These are phyloP conservation scores for Lepus timidus DNA, from an alignment of 2,113 vertebrate species.

Conservation along the genomic window DNA sequence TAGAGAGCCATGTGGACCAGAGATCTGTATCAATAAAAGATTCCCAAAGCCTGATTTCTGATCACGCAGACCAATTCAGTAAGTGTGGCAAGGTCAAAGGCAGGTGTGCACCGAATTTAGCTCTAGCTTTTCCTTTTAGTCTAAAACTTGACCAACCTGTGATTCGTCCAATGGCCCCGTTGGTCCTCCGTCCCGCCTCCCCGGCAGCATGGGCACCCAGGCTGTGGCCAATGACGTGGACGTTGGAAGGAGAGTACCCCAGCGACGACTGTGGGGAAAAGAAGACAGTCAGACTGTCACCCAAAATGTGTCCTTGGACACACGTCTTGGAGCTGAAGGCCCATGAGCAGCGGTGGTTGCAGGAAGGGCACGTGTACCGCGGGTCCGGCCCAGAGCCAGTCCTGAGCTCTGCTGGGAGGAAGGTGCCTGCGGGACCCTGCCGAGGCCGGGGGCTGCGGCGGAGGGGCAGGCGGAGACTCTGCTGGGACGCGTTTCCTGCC, in stretches of 20 bases:
- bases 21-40: background rate
- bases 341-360: background rate
- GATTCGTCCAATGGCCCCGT: constrained; percentile 86
- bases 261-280: constrained; percentile 83
- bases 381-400: too few species aligned
- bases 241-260: constrained; percentile 80
- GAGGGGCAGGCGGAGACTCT: too few species aligned
- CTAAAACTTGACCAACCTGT: constrained; percentile 88
- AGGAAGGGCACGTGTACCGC: too few species aligned
- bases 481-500: background rate
- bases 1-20: background rate
- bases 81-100: background rate
- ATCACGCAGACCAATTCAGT: background rate
- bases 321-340: background rate
- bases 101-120: background rate
- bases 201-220: constrained; percentile 91
- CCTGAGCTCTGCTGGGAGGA: background rate
- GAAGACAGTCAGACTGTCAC: background rate
- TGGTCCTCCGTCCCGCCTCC: constrained; percentile 87
- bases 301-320: background rate
- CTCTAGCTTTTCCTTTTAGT: too few species aligned
- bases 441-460: too few species aligned
- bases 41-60: background rate
- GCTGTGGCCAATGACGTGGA: constrained; percentile 94
- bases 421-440: too few species aligned